A percentile compares a stretch with the other conserved stretches of the same genome.
Conservation (phyloP, 2,888 invertebrate genomes). For the Melipona bicolor region DNA sequence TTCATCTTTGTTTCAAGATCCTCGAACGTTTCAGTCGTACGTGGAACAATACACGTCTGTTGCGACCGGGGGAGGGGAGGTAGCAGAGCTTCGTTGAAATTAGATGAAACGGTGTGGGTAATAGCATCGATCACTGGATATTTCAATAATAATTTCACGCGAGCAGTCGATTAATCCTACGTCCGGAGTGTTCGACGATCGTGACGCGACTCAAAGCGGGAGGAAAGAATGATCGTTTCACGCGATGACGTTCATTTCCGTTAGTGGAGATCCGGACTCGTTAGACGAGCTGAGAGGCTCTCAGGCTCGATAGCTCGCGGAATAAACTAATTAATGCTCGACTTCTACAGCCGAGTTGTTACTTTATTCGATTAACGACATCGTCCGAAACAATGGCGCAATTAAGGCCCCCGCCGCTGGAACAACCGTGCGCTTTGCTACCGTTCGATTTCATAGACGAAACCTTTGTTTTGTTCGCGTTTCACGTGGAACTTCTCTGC, state of each 20-base stretch:
- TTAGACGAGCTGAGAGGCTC: conserved; percentile 7
- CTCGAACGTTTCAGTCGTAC: not conserved
- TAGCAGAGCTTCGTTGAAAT: not conserved
- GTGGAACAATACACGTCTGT: not conserved
- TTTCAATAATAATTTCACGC: not conserved
- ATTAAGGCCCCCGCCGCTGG: conserved; percentile 16
- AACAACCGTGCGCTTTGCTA: not conserved
- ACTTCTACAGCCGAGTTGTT: conserved; percentile 18
- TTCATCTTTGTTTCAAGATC: not conserved
- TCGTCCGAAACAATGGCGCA: conserved; percentile 42
- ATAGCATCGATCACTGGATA: not conserved
- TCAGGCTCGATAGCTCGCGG: conserved; percentile 5
- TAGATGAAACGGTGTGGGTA: not conserved
- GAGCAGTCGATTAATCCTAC: not conserved
- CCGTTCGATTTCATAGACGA: not conserved
- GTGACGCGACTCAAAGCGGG: not conserved
- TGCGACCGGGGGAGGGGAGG: not conserved
- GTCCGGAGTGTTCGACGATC: not conserved
- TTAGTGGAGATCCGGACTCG: conserved; percentile 26
- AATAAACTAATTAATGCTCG: conserved; percentile 50
- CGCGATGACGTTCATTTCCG: conserved; percentile 8
- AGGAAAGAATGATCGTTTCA: conserved; percentile 4
- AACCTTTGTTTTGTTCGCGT: conserved; percentile 1
- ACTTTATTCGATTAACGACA: conserved; percentile 48
- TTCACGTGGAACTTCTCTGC: not conserved